Conservation (phyloP, 2,113 vertebrate species). For the Ammospiza nelsoni region DNA sequence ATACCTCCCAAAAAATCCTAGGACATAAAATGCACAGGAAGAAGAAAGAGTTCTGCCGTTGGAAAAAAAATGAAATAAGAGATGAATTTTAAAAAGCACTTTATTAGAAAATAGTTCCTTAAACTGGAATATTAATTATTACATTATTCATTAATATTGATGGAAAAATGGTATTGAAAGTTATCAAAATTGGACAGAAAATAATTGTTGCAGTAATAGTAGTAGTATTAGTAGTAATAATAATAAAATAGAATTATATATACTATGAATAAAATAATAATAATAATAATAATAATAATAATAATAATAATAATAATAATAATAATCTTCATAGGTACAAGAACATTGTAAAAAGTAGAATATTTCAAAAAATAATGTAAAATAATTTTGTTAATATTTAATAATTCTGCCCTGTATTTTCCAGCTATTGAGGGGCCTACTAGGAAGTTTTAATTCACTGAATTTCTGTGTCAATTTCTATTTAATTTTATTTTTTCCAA, state of each 20-base stretch:
- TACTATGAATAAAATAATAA: background rate
- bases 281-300: too few species aligned
- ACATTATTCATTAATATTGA: background rate
- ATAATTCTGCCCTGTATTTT: background rate
- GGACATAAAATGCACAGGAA: background rate
- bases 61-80: background rate
- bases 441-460: background rate
- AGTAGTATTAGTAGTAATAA: too few species aligned
- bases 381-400: background rate
- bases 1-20: rapidly evolving
- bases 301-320: too few species aligned
- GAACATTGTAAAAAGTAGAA: background rate
- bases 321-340: background rate
- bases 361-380: background rate
- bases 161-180: background rate
- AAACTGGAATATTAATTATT: background rate
- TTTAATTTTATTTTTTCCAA: rapidly evolving
- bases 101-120: background rate
- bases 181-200: background rate
- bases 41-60: background rate
- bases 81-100: background rate
- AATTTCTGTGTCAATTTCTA: background rate
- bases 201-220: background rate
- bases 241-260: background rate
- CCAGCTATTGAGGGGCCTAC: background rate